Evolutionary conservation across 2,113 vertebrate species (phyloP).

Genomic region (Salminus brasiliensis): DNA sequence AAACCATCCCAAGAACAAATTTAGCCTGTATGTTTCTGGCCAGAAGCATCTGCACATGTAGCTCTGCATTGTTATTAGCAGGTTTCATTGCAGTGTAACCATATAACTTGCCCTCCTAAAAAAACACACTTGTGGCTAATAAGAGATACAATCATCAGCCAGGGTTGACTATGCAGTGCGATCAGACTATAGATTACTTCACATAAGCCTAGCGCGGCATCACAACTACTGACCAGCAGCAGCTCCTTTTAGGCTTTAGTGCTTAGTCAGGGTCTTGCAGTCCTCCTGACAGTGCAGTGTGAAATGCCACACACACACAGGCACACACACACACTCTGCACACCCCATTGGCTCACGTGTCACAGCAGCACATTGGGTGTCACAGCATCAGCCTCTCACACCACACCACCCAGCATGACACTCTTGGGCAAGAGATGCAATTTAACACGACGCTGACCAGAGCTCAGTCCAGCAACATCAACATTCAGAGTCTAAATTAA

Average conservation of each 20-base stretch:
- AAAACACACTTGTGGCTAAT: no score
- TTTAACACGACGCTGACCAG: neutral
- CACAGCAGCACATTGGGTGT: neutral
- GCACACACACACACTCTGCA: neutral
- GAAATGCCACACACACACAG: slow-evolving; percentile 10
- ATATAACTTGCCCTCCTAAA: no score
- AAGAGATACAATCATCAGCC: no score
- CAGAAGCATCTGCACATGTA: no score
- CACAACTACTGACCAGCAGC: neutral
- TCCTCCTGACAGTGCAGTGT: slow-evolving; percentile 15
- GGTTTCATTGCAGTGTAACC: no score
- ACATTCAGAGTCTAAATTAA: neutral
- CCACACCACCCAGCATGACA: neutral
- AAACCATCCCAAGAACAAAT: no score
- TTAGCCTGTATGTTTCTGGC: no score
- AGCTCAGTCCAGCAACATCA: slow-evolving; percentile 14
- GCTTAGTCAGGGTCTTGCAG: neutral
- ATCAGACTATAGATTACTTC: no score
- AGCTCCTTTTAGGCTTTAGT: neutral
- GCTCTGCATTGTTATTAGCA: no score
- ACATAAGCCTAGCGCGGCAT: no score
- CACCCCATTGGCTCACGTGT: neutral
- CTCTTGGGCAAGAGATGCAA: neutral
- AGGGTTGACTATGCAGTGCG: no score
- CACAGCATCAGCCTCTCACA: neutral